phyloP scores from a whole-genome alignment of 1,140 invertebrate species.

The Ruditapes philippinarum region DNA sequence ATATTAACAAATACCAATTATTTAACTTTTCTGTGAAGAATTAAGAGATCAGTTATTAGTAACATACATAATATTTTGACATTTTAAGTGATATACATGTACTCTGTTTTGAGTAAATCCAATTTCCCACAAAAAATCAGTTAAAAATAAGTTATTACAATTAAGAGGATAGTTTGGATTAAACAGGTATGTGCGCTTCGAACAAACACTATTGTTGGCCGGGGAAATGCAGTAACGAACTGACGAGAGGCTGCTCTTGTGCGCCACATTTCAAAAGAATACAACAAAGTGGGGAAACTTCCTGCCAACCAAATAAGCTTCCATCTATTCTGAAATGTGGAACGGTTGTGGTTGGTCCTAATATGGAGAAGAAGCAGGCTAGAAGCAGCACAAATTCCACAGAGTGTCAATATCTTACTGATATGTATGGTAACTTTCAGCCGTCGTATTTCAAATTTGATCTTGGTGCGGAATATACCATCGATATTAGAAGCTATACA shows the following conservation, averaged over 20 bases:
- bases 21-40: too few relatives aligned
- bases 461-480: too few relatives aligned
- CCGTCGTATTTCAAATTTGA: too few relatives aligned
- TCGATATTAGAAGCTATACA: too few relatives aligned
- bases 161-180: too few relatives aligned
- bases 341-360: slow-evolving; percentile 18
- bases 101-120: too few relatives aligned
- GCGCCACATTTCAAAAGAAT: neutral
- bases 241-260: slow-evolving; percentile 1
- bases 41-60: too few relatives aligned
- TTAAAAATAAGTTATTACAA: too few relatives aligned
- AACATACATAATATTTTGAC: too few relatives aligned
- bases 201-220: slow-evolving; percentile 46
- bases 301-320: neutral
- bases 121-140: too few relatives aligned
- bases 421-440: slow-evolving; percentile 42
- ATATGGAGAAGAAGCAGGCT: slow-evolving; percentile 1
- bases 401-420: neutral
- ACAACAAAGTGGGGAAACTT: neutral
- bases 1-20: too few relatives aligned
- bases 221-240: neutral
- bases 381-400: neutral
- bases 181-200: slow-evolving; percentile 14
- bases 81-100: too few relatives aligned
- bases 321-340: slow-evolving; percentile 5